phyloP scores from a whole-genome alignment of 2,113 vertebrate genomes.

The Callipepla squamata region DNA sequence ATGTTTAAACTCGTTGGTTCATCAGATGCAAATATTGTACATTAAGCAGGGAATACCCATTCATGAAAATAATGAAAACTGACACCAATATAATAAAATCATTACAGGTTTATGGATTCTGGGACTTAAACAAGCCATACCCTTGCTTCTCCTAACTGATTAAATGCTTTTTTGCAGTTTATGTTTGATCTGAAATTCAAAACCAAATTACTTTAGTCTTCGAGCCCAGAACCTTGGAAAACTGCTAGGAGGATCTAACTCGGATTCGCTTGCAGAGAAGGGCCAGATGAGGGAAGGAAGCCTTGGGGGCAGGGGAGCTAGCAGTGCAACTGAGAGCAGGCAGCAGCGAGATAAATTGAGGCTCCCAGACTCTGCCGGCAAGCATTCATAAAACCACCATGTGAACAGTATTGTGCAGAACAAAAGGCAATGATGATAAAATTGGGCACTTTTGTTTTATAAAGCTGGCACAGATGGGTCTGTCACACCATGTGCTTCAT shows the following conservation, averaged over 20 bases:
- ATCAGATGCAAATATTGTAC: constrained; percentile 63
- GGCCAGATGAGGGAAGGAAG: neutral
- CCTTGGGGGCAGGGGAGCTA: neutral
- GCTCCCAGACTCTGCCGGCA: constrained; percentile 17
- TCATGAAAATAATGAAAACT: constrained; percentile 75
- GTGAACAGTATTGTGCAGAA: constrained; percentile 21
- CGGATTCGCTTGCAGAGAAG: neutral
- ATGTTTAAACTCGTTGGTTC: constrained; percentile 68
- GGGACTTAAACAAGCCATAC: constrained; percentile 62
- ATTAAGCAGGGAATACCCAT: constrained; percentile 72
- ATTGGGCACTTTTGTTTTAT: constrained; percentile 63
- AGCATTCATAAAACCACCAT: constrained; percentile 2
- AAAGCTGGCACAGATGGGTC: constrained; percentile 70
- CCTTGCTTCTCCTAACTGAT: constrained; percentile 70
- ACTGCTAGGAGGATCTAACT: constrained; percentile 56
- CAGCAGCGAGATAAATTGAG: neutral
- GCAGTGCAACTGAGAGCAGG: neutral
- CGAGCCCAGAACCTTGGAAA: constrained; percentile 56
- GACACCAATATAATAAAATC: constrained; percentile 75
- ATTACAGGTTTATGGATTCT: constrained; percentile 71
- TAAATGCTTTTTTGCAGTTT: constrained; percentile 54
- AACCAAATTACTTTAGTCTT: constrained; percentile 65
- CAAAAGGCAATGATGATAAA: constrained; percentile 65
- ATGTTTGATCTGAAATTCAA: constrained; percentile 57
- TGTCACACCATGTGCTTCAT: constrained; percentile 55